Percentiles rank a stretch among this genome's conserved stretches.
Evolutionary conservation across 2,888 invertebrate species (phyloP).

Genomic region (Eupithecia vulgata): DNA sequence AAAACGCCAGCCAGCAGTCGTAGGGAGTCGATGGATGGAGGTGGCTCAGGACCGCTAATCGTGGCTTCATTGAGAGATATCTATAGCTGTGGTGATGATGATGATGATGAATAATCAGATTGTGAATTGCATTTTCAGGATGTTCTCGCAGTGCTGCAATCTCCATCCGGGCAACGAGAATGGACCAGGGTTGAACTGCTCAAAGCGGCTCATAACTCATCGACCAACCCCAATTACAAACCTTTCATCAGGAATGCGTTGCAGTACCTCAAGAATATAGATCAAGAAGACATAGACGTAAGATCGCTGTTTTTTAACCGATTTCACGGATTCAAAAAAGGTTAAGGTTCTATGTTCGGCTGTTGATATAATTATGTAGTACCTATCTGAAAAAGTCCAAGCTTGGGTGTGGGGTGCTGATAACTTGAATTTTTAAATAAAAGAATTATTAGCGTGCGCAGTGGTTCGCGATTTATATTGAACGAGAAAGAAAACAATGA

Average conservation of each 20-base stretch:
- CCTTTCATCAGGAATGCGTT: constrained; percentile 32
- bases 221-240: constrained; percentile 8
- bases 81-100: not conserved
- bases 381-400: too few species aligned
- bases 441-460: too few species aligned
- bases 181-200: constrained; percentile 36
- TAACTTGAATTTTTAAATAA: too few species aligned
- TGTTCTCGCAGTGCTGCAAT: constrained; percentile 16
- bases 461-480: too few species aligned
- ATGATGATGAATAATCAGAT: not conserved
- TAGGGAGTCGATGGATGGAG: not conserved
- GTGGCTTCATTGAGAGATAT: not conserved
- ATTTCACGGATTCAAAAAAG: too few species aligned
- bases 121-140: not conserved
- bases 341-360: too few species aligned
- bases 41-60: not conserved
- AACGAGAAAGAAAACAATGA: too few species aligned
- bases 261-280: constrained; percentile 26
- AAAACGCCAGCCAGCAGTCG: too few species aligned
- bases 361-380: too few species aligned
- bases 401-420: too few species aligned
- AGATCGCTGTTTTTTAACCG: not conserved
- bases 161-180: constrained; percentile 33
- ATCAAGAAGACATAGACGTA: constrained; percentile 29
- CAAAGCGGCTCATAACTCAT: constrained; percentile 17